These are phyloP conservation scores for Vespertilio murinus DNA, from an alignment of 2,797 vertebrate genomes.

Conservation along the genomic window DNA sequence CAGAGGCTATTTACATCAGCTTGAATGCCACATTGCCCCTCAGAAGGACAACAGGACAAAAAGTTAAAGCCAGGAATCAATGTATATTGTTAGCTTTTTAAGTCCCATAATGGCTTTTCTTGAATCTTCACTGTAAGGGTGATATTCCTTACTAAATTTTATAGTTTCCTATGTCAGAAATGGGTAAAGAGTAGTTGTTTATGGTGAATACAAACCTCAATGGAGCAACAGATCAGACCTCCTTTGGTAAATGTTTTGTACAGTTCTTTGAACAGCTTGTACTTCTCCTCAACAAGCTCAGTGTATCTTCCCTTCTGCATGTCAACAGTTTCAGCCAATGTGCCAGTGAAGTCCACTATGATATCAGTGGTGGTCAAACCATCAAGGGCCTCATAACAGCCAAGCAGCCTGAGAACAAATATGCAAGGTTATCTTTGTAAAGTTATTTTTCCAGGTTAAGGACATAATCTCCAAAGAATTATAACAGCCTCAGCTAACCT, in stretches of 20 bases:
- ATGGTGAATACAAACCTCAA: slow-evolving; percentile 84
- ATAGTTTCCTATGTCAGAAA: background rate
- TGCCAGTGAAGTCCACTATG: slow-evolving; percentile 96
- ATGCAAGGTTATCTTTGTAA: slow-evolving; percentile 24
- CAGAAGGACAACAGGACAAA: slow-evolving; percentile 13
- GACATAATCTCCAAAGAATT: slow-evolving; percentile 18
- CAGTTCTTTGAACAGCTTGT: slow-evolving; percentile 91
- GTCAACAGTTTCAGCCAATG: slow-evolving; percentile 90
- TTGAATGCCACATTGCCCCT: background rate
- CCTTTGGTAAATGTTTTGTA: slow-evolving; percentile 89
- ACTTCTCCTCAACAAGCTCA: slow-evolving; percentile 82
- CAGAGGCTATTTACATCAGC: background rate
- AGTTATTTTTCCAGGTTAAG: slow-evolving; percentile 30
- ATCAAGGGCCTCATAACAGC: slow-evolving; percentile 94
- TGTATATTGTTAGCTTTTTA: background rate
- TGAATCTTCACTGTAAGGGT: background rate
- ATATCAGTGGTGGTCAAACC: slow-evolving; percentile 94
- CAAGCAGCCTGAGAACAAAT: slow-evolving; percentile 87
- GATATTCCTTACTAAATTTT: slow-evolving; percentile 9
- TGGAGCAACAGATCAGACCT: slow-evolving; percentile 94
- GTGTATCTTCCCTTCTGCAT: slow-evolving; percentile 85
- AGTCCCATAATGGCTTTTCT: background rate
- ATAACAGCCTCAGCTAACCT: background rate
- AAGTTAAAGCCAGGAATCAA: background rate
- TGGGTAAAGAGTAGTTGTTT: slow-evolving; percentile 18